These are phyloP conservation scores for Melinaea marsaeus DNA, from an alignment of 2,888 invertebrate genomes.

Conservation along the genomic window DNA sequence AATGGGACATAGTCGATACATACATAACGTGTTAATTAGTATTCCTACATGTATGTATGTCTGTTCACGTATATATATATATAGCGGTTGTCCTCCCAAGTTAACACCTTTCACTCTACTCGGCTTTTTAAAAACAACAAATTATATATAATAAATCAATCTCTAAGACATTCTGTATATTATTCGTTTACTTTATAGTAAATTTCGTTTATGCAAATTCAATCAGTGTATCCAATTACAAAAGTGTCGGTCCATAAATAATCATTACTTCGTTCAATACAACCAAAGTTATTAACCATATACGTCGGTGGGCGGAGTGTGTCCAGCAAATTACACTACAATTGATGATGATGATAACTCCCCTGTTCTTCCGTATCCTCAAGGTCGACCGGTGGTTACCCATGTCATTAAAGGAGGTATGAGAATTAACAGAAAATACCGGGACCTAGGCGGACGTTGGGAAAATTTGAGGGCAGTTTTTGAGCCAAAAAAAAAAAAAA, in stretches of 20 bases:
- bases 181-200: neutral
- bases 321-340: slow-evolving; percentile 24
- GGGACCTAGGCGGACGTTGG: neutral
- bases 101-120: slow-evolving; percentile 23
- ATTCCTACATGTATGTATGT: slow-evolving; percentile 9
- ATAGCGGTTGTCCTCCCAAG: slow-evolving; percentile 25
- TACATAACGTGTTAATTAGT: neutral
- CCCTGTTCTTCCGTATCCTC: slow-evolving; percentile 18
- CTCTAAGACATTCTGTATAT: neutral
- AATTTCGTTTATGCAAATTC: too few relatives aligned
- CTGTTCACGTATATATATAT: slow-evolving; percentile 20
- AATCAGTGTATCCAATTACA: neutral
- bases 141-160: neutral
- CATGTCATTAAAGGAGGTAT: neutral
- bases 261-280: slow-evolving; percentile 13
- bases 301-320: slow-evolving; percentile 22
- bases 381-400: slow-evolving; percentile 14
- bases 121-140: slow-evolving; percentile 7
- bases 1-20: neutral
- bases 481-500: too few relatives aligned
- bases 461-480: neutral
- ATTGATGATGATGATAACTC: slow-evolving; percentile 19
- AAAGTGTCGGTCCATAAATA: slow-evolving; percentile 6
- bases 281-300: slow-evolving; percentile 24
- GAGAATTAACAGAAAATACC: neutral